Conservation (phyloP, 2,888 invertebrate genomes). For the Rhamphomyia laevipes region DNA sequence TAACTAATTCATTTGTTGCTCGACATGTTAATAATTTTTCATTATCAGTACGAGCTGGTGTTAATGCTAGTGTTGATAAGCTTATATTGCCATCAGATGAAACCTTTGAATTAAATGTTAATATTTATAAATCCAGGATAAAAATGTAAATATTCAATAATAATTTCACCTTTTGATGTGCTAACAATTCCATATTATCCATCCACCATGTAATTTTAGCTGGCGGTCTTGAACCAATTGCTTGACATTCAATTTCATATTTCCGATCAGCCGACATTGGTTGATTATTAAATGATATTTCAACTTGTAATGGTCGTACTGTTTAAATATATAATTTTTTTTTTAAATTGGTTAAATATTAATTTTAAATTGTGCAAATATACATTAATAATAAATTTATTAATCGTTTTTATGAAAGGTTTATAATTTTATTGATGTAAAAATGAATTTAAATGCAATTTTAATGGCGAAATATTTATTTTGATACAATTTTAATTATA, state of each 20-base stretch:
- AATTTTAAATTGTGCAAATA: too few species aligned
- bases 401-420: too few species aligned
- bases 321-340: too few species aligned
- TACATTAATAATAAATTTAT: too few species aligned
- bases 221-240: conserved; percentile 73
- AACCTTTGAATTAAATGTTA: too few species aligned
- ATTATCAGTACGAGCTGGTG: conserved; percentile 65
- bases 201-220: conserved; percentile 80
- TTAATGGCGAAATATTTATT: too few species aligned
- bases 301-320: conserved; percentile 73
- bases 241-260: conserved; percentile 71
- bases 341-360: too few species aligned
- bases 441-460: too few species aligned
- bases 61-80: conserved; percentile 61
- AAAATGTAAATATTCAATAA: too few species aligned
- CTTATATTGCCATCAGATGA: conserved; percentile 73
- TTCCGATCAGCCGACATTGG: conserved; percentile 73
- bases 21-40: conserved; percentile 68
- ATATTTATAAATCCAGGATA: neutral
- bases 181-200: conserved; percentile 53
- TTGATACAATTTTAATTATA: too few species aligned
- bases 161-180: conserved; percentile 31
- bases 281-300: conserved; percentile 66
- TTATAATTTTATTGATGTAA: too few species aligned
- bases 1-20: conserved; percentile 64